phyloP scores from a whole-genome alignment of 2,113 vertebrate genomes.

The Scomber scombrus region DNA sequence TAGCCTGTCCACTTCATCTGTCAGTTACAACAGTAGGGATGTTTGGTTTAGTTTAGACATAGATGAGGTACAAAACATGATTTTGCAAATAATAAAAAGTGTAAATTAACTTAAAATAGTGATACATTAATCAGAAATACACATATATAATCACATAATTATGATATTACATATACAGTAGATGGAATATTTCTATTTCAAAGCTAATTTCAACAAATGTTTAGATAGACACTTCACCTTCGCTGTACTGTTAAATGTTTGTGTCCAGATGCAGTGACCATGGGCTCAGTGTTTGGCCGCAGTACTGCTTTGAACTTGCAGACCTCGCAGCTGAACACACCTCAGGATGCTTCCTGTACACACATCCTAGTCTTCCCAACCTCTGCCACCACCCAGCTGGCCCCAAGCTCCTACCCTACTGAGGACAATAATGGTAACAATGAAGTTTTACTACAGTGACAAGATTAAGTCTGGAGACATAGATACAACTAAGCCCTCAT shows the following conservation, averaged over 20 bases:
- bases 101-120: background rate
- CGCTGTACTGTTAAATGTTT: slow-evolving; percentile 20
- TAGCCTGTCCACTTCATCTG: background rate
- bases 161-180: background rate
- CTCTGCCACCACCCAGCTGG: slow-evolving; percentile 95
- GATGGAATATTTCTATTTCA: background rate
- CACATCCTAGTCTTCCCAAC: slow-evolving; percentile 99
- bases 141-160: too few relatives aligned
- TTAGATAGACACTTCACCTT: background rate
- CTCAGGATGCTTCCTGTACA: slow-evolving; percentile 97
- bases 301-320: slow-evolving; percentile 96
- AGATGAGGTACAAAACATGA: too few relatives aligned
- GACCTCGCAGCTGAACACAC: slow-evolving; percentile 97
- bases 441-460: background rate
- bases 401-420: slow-evolving; percentile 94
- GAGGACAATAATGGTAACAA: slow-evolving; percentile 94
- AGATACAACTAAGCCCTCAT: background rate
- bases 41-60: background rate
- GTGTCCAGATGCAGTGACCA: slow-evolving; percentile 93
- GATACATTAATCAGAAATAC: too few relatives aligned
- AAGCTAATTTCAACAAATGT: background rate
- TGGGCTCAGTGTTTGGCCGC: slow-evolving; percentile 98
- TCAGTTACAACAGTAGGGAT: background rate
- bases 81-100: too few relatives aligned
- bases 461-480: background rate